These are phyloP conservation scores for Melanargia galathea DNA, from an alignment of 2,888 invertebrate genomes.

Conservation along the genomic window DNA sequence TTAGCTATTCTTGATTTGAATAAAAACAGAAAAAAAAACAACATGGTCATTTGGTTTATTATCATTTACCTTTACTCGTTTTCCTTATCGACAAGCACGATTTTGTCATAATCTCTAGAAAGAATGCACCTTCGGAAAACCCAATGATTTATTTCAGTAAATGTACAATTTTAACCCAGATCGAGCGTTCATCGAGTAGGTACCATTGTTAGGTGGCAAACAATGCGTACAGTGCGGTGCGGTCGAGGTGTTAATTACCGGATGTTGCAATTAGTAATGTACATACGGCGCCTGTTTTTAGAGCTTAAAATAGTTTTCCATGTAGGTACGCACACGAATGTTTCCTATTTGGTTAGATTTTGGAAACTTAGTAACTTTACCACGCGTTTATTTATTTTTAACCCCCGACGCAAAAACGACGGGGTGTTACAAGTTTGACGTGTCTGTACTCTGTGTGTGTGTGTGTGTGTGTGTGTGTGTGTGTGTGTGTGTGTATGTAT, in stretches of 20 bases:
- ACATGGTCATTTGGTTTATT: not conserved
- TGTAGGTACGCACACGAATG: not conserved
- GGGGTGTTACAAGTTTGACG: too few relatives aligned
- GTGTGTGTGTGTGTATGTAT: too few relatives aligned
- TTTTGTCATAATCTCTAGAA: not conserved
- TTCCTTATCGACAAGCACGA: not conserved
- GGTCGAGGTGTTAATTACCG: constrained; percentile 28
- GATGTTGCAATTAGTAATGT: constrained; percentile 28
- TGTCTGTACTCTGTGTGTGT: too few relatives aligned
- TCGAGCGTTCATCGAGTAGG: not conserved
- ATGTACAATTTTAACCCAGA: not conserved
- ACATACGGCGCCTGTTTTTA: constrained; percentile 7
- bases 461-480: too few relatives aligned
- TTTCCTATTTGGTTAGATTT: constrained; percentile 1
- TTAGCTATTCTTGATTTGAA: too few relatives aligned
- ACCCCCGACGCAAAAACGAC: not conserved
- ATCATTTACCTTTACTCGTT: not conserved
- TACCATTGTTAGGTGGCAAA: constrained; percentile 4
- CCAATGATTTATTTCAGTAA: constrained; percentile 3
- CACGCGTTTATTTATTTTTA: not conserved
- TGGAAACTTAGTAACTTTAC: not conserved
- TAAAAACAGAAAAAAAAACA: not conserved
- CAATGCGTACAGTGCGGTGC: constrained; percentile 1
- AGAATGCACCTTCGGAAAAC: not conserved
- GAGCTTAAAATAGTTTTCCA: constrained; percentile 7